Percentiles rank a stretch among this genome's conserved stretches.
Evolutionary conservation across 2,113 vertebrate genomes (phyloP).

Genomic region (Collichthys lucidus): DNA sequence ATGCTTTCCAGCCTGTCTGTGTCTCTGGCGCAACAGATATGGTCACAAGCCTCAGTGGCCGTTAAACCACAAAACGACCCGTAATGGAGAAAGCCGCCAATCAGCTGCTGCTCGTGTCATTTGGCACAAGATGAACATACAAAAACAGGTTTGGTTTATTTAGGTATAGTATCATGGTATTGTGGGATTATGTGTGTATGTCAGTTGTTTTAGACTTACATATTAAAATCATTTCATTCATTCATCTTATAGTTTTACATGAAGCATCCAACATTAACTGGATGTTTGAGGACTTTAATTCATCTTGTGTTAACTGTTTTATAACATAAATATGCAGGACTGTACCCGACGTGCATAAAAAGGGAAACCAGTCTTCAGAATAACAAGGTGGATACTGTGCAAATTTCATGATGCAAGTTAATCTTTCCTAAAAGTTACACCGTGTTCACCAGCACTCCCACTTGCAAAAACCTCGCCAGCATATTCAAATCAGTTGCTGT

Average conservation of each 20-base stretch:
- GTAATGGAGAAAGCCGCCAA: slow-evolving; percentile 24
- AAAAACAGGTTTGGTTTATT: neutral
- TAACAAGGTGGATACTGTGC: neutral
- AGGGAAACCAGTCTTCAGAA: neutral
- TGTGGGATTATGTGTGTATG: too few relatives aligned
- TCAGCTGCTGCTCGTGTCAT: slow-evolving; percentile 26
- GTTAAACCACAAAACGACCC: slow-evolving; percentile 73
- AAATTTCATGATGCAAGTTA: neutral
- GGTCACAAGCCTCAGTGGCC: slow-evolving; percentile 51
- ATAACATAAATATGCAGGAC: neutral
- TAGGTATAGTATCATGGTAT: neutral
- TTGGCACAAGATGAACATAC: neutral
- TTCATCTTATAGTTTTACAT: neutral
- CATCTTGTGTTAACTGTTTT: neutral
- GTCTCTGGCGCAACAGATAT: slow-evolving; percentile 67
- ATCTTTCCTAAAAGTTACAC: slow-evolving; percentile 37
- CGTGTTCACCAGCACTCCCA: neutral
- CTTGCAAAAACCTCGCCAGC: slow-evolving; percentile 34
- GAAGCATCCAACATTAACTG: neutral
- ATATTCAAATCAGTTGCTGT: slow-evolving; percentile 42
- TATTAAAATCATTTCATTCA: neutral
- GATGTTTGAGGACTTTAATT: neutral
- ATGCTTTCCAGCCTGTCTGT: slow-evolving; percentile 31
- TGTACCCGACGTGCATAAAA: neutral
- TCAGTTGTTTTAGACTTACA: neutral